Evolutionary conservation across 2,888 invertebrate genomes (phyloP).

Genomic region (Synergus japonicus): DNA sequence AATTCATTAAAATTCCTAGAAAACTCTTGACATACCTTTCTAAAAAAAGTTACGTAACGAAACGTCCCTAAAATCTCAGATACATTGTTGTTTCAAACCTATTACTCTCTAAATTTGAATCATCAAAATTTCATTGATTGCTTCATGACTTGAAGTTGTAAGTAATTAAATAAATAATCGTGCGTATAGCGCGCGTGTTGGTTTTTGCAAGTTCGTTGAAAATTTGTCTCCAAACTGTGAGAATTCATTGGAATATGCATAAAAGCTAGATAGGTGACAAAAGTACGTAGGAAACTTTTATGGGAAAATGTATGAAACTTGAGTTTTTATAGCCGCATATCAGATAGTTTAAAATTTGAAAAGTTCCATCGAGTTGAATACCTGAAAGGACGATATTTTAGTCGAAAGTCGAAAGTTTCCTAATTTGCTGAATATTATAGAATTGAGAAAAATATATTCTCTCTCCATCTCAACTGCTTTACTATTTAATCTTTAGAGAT

Average conservation of each 20-base stretch:
- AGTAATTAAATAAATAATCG: too few species aligned
- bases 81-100: too few species aligned
- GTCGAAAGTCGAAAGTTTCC: not conserved
- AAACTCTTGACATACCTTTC: too few species aligned
- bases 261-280: not conserved
- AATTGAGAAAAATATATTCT: not conserved
- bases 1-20: too few species aligned
- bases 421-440: not conserved
- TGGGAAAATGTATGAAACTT: not conserved
- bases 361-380: not conserved
- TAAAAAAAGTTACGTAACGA: too few species aligned
- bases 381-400: conserved; percentile 5
- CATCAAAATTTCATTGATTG: too few species aligned
- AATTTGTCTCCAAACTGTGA: not conserved
- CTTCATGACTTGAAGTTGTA: too few species aligned
- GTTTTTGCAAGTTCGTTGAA: not conserved
- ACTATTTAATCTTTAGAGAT: conserved; percentile 21
- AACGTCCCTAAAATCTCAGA: too few species aligned
- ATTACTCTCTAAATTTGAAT: too few species aligned
- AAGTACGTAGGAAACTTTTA: not conserved
- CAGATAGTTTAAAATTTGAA: conserved; percentile 11
- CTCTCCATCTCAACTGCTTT: not conserved
- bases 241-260: not conserved
- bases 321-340: not conserved
- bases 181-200: too few species aligned